These are phyloP conservation scores for Mallotus villosus DNA, from an alignment of 2,797 vertebrate species.

Conservation along the genomic window DNA sequence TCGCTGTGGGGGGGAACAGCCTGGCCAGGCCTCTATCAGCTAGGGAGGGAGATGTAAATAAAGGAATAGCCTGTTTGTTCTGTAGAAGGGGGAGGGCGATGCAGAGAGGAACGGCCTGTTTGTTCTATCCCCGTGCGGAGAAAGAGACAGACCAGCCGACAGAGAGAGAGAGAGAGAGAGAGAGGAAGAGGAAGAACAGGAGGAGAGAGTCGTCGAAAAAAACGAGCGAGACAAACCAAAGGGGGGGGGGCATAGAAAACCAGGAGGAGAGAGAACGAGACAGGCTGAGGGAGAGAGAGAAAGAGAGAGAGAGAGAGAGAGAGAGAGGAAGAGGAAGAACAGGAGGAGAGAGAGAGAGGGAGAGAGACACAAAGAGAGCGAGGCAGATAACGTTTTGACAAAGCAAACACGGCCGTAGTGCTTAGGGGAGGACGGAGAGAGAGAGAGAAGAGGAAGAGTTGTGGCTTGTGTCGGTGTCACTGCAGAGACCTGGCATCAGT, in stretches of 20 bases:
- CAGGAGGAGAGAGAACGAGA: too few species aligned
- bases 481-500: too few species aligned
- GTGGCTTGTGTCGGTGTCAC: too few species aligned
- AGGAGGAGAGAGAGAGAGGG: too few species aligned
- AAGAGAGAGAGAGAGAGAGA: neutral
- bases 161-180: neutral
- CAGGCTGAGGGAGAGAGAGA: too few species aligned
- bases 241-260: neutral
- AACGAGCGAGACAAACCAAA: neutral
- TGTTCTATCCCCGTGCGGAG: constrained; percentile 30
- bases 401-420: neutral
- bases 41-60: constrained; percentile 51
- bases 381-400: neutral
- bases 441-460: neutral
- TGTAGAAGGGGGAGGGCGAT: constrained; percentile 9
- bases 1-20: constrained; percentile 18
- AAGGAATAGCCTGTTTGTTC: constrained; percentile 56
- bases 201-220: neutral
- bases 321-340: too few species aligned
- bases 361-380: neutral
- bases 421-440: neutral
- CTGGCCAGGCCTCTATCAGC: constrained; percentile 31
- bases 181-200: constrained; percentile 20
- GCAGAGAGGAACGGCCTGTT: constrained; percentile 38
- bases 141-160: neutral